Conservation (phyloP, 2,888 invertebrate genomes). For the Chirona hameri region DNA sequence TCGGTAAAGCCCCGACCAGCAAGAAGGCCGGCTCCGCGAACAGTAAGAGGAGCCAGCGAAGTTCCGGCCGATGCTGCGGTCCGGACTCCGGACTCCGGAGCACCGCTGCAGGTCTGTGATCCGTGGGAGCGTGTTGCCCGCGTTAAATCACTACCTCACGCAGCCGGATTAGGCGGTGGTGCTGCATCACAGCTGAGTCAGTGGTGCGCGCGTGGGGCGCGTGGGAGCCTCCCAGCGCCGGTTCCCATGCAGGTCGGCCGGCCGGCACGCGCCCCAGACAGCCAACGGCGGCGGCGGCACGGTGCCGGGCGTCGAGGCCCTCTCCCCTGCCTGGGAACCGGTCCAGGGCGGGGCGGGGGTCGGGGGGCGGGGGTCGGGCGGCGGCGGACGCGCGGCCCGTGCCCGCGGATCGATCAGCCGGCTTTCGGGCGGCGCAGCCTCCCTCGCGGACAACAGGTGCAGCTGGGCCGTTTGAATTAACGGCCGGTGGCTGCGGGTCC, state of each 20-base stretch:
- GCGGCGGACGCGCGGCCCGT: not conserved
- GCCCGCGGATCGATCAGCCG: not conserved
- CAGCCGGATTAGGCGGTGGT: too few species aligned
- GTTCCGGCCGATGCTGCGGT: too few species aligned
- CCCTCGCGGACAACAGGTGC: not conserved
- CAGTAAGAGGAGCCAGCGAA: too few species aligned
- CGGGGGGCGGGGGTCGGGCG: not conserved
- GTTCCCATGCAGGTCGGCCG: not conserved
- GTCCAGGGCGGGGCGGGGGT: not conserved
- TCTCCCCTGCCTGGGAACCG: not conserved
- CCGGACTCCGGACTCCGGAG: too few species aligned
- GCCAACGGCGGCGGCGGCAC: not conserved
- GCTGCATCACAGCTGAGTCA: not conserved
- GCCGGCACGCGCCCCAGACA: not conserved
- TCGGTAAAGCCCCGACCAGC: too few species aligned
- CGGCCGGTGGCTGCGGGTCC: slow-evolving; percentile 4
- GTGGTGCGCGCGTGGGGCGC: not conserved
- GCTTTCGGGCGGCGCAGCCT: not conserved
- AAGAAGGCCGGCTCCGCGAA: too few species aligned
- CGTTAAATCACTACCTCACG: too few species aligned
- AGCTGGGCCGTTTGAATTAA: not conserved
- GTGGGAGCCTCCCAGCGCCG: not conserved
- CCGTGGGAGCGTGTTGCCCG: too few species aligned
- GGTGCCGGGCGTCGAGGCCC: not conserved
- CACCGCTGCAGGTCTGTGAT: too few species aligned